Percentiles rank a stretch among this genome's conserved stretches.
Evolutionary conservation across 2,797 vertebrate genomes (phyloP).

Genomic region (Choloepus didactylus): DNA sequence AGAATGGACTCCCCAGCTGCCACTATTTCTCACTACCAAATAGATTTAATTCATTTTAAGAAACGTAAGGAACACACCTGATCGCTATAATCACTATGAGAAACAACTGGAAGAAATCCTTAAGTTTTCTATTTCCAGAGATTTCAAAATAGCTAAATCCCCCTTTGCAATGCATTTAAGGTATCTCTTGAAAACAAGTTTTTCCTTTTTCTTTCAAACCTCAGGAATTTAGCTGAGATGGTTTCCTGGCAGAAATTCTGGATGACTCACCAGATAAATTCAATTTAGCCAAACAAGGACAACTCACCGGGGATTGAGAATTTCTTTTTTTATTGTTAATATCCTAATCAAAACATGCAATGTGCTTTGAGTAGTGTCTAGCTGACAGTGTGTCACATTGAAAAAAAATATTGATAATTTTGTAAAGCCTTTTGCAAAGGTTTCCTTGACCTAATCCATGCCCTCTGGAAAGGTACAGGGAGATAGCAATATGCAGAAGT

Average conservation of each 20-base stretch:
- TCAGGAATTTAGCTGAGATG: conserved; percentile 36
- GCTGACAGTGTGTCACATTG: neutral
- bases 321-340: neutral
- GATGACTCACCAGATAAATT: neutral
- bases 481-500: neutral
- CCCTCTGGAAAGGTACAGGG: neutral
- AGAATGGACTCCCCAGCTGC: neutral
- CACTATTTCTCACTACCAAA: neutral
- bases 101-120: neutral
- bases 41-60: neutral
- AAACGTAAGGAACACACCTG: neutral
- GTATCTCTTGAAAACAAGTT: neutral
- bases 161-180: fast-evolving
- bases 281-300: neutral
- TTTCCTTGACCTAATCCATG: neutral
- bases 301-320: neutral
- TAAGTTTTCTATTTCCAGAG: conserved; percentile 60
- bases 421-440: neutral
- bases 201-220: conserved; percentile 30
- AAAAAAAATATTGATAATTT: neutral
- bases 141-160: conserved; percentile 48
- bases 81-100: neutral
- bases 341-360: neutral
- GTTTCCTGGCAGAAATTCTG: conserved; percentile 62
- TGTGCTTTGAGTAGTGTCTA: neutral